Evolutionary conservation across 2,797 vertebrate species (phyloP), one percentile per base, ranked within the genome.

Genomic region (Momotus momota): DNA sequence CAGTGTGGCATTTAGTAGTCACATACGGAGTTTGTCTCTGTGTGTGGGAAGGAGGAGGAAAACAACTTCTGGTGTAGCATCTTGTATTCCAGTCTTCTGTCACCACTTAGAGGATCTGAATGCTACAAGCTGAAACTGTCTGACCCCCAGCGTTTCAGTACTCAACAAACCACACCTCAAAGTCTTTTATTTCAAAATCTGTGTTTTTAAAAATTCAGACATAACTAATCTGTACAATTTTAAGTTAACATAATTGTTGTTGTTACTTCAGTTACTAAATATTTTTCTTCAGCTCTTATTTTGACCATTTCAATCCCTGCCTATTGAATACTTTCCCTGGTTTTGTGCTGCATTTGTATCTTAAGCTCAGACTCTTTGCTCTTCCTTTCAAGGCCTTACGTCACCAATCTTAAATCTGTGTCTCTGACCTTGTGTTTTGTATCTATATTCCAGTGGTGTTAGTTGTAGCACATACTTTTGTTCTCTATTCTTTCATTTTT

Each of bases 21-120:
- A 35, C 31, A 61, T 57, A 18, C 0, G 1, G 64, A 52, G 11
- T 71, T 74, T 67, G 43, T 74, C 49, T 54, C 0, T 16, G 6
- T 60, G 22, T 72, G 64, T 82, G 41, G 40, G 61, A 78, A 81
- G 81, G 48, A 65, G 71, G 72, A 72, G 49, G 46, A 71, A 88
- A 92, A 67, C 35, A 74, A 8, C 40, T 87, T 61, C 31, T 81
- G 51, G 41, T 94, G 35, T 55, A 61, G 64, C 57, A 87, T 81
- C 38, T 86, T 91, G 16, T 81, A 25, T 82, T 92, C 33, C 29
- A 61, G 31, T 52, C 41, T 55, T 79, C 25, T 74, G 6, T 72
- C 31, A 58, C 57, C 27, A 23, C 29, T 72, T 80, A 66, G 65
- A 61, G 61, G 57, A 57, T 72, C 54, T 72, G 29, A 81, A 48